Evolutionary conservation across 1,140 invertebrate species (phyloP), one percentile per base, ranked within the genome.

Genomic region (Pogonognathellus flavescens): DNA sequence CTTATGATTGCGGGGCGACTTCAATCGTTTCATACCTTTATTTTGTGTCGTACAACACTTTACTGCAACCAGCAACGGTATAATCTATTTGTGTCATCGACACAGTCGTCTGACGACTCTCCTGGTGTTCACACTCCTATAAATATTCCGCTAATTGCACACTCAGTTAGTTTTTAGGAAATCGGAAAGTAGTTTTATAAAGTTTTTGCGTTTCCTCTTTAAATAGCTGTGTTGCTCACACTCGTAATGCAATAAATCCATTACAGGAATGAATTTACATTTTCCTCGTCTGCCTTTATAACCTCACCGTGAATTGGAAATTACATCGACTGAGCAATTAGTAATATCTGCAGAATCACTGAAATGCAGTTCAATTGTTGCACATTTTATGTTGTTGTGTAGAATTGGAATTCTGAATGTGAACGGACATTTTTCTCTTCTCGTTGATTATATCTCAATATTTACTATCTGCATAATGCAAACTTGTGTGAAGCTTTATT

Each of bases 31-130:
- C n/a, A n/a, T n/a, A n/a, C n/a, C n/a, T n/a, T n/a, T n/a, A n/a
- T n/a, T n/a, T n/a, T n/a, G n/a, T n/a, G n/a, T n/a, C n/a, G n/a
- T n/a, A n/a, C n/a, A 31, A 72, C 66, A 72, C 16, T 72, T 72
- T 72, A 14, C 0, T 8, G 1, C 14, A 66, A 10, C 0, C 18
- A 62, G 31, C 31, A 72, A 72, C 66, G 41, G 41, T 72, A 14
- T 22, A 72, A 72, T 72, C 66, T 72, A 72, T 72, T 72, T 31
- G 9, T 72, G 66, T 72, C 66, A 72, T 72, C 66, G 25, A 49
- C 20, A 72, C 31, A 72, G 25, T 72, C 66, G 31, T 72, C 66
- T 14, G 41, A n/a, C n/a, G n/a, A n/a, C 25, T 72, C 25, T 13
- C 66, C 16, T 72, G 31, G 13, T 22, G 31, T 9, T n/a, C 20